Percentiles rank a stretch among this genome's conserved stretches.
phyloP scores from a whole-genome alignment of 1,140 invertebrate species.

The Pseudomyrmex sp. region DNA sequence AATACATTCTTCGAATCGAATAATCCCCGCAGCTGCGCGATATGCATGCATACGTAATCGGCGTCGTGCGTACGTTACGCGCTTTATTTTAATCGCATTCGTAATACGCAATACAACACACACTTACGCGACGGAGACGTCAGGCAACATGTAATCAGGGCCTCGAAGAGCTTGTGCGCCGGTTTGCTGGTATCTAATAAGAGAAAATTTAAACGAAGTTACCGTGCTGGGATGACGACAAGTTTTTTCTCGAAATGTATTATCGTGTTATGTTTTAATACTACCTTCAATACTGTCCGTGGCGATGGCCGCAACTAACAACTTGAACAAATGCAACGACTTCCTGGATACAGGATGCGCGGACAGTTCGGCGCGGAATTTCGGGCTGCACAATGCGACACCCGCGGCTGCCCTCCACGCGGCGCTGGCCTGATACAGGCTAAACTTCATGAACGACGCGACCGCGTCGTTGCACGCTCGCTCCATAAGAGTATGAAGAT shows the following conservation, averaged over 20 bases:
- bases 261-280: background rate
- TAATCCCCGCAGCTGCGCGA: conserved; percentile 78
- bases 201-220: conserved; percentile 59
- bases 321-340: conserved; percentile 73
- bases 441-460: conserved; percentile 49
- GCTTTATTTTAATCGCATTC: conserved; percentile 49
- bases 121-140: conserved; percentile 81
- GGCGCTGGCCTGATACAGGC: conserved; percentile 79
- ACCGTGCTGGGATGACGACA: conserved; percentile 1
- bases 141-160: conserved; percentile 82
- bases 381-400: conserved; percentile 86
- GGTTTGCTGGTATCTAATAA: conserved; percentile 82
- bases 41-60: conserved; percentile 32
- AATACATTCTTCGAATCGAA: conserved; percentile 66
- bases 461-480: conserved; percentile 4
- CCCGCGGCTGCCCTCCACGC: conserved; percentile 87
- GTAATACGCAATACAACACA: conserved; percentile 65
- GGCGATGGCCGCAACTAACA: conserved; percentile 76
- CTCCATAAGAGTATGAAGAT: conserved; percentile 3
- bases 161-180: conserved; percentile 80
- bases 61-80: conserved; percentile 42
- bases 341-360: conserved; percentile 74
- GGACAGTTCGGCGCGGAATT: conserved; percentile 84
- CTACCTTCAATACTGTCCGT: conserved; percentile 79
- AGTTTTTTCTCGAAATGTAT: conserved; percentile 9